Percentiles rank a stretch among this genome's conserved stretches.
Conservation (phyloP, 1,140 invertebrate genomes). For the Cheumatopsyche charites region DNA sequence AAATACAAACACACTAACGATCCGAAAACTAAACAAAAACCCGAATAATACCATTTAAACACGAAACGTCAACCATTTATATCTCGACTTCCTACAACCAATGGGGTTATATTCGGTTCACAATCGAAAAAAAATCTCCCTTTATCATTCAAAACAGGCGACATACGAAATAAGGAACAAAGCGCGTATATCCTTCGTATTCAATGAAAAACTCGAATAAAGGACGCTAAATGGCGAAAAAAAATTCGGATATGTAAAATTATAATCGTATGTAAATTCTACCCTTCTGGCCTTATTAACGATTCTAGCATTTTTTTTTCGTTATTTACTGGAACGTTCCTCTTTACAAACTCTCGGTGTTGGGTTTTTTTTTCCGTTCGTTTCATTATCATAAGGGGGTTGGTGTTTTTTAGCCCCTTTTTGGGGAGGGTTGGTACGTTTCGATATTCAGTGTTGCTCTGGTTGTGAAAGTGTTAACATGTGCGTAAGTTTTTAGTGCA, state of each 20-base stretch:
- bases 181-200: conserved; percentile 29
- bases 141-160: conserved; percentile 47
- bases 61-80: too few species aligned
- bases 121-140: neutral
- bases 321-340: neutral
- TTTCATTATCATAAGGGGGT: neutral
- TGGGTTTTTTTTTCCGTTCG: neutral
- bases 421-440: neutral
- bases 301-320: conserved; percentile 20
- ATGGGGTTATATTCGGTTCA: too few species aligned
- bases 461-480: conserved; percentile 29
- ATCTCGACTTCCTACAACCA: too few species aligned
- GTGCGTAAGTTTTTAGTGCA: neutral
- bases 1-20: too few species aligned
- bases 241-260: conserved; percentile 43
- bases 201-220: conserved; percentile 41
- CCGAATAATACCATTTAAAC: too few species aligned
- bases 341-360: conserved; percentile 5
- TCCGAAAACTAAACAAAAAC: too few species aligned
- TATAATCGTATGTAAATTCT: conserved; percentile 48
- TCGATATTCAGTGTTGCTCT: neutral
- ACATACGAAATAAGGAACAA: conserved; percentile 45
- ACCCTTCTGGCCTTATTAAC: conserved; percentile 40
- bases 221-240: conserved; percentile 31
- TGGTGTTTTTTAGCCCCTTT: neutral